phyloP scores from a whole-genome alignment of 2,113 vertebrate species.

The Aramus guarauna region DNA sequence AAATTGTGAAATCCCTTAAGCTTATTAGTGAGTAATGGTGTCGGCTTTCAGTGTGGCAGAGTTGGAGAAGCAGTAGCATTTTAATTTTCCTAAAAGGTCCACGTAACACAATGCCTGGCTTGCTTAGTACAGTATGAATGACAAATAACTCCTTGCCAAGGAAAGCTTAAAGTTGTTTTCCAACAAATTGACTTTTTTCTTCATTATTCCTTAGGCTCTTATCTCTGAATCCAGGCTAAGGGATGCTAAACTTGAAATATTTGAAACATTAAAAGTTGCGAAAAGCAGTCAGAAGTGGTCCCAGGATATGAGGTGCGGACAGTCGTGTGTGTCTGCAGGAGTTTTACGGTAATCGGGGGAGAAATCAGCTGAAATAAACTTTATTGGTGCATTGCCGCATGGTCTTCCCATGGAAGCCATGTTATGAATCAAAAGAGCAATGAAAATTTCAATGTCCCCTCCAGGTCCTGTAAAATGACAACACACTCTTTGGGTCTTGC shows the following conservation, averaged over 20 bases:
- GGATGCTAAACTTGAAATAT: slow-evolving; percentile 8
- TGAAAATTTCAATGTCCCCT: not conserved
- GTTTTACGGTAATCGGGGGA: not conserved
- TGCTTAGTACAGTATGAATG: not conserved
- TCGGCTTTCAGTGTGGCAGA: not conserved
- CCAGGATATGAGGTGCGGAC: not conserved
- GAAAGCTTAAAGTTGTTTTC: slow-evolving; percentile 12
- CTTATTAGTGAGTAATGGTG: not conserved
- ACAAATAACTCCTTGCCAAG: not conserved
- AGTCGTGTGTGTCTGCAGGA: not conserved
- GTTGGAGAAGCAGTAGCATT: not conserved
- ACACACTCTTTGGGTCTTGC: not conserved
- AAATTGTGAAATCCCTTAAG: slow-evolving; percentile 33
- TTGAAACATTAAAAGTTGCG: not conserved
- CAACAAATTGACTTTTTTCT: not conserved
- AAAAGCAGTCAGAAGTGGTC: not conserved
- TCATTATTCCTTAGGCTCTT: not conserved
- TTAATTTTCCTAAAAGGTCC: slow-evolving; percentile 37
- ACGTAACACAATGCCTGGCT: not conserved
- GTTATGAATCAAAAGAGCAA: slow-evolving; percentile 14
- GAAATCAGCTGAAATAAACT: not conserved
- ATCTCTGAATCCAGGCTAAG: not conserved
- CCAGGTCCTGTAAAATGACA: not conserved
- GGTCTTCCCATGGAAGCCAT: not conserved
- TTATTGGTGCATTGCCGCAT: not conserved